phyloP scores from a whole-genome alignment of 2,888 invertebrate species.

The Drosophila buzzatii region DNA sequence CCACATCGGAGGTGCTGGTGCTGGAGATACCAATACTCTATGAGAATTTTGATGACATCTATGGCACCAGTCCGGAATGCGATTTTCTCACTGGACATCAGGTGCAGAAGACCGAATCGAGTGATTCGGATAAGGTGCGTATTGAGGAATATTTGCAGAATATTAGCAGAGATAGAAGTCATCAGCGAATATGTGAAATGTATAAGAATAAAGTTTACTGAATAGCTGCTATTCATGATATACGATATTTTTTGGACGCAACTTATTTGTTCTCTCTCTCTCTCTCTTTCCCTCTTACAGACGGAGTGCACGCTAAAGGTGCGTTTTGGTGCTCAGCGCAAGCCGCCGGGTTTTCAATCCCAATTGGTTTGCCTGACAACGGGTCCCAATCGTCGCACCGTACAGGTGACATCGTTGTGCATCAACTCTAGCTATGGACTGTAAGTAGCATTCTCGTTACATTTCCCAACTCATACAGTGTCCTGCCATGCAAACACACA shows the following conservation, averaged over 20 bases:
- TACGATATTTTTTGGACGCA: no score
- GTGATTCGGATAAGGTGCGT: constrained; percentile 81
- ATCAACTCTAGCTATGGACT: constrained; percentile 98
- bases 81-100: constrained; percentile 88
- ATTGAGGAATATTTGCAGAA: neutral
- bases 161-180: no score
- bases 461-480: constrained; percentile 1
- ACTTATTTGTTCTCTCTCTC: neutral
- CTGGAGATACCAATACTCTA: constrained; percentile 94
- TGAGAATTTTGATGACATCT: constrained; percentile 91
- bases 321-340: constrained; percentile 91
- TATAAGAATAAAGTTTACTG: no score
- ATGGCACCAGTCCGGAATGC: constrained; percentile 92
- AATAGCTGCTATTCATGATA: no score
- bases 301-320: constrained; percentile 88
- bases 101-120: constrained; percentile 85
- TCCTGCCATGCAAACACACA: constrained; percentile 29
- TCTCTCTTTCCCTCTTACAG: constrained; percentile 57
- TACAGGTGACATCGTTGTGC: constrained; percentile 93
- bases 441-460: constrained; percentile 88
- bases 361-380: constrained; percentile 96
- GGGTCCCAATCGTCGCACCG: constrained; percentile 88
- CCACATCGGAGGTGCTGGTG: constrained; percentile 92
- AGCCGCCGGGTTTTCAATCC: constrained; percentile 98
- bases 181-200: no score